These are phyloP conservation scores for Acanthurus tractus DNA, from an alignment of 2,797 vertebrate species.

Conservation along the genomic window DNA sequence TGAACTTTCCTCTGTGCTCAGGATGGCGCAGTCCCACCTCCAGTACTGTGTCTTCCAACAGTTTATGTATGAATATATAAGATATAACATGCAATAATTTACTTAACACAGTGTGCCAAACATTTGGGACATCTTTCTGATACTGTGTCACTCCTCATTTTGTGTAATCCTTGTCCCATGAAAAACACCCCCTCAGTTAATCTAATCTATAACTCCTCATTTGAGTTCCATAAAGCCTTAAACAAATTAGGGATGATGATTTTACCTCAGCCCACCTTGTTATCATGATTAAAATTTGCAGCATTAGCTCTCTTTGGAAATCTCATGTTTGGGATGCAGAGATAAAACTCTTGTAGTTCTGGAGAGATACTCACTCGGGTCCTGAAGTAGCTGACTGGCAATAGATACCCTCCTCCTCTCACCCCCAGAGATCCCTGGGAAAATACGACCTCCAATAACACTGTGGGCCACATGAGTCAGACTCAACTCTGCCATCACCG, in stretches of 20 bases:
- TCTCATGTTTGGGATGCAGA: not conserved
- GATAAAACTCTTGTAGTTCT: not conserved
- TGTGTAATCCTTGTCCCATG: not conserved
- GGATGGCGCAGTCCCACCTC: conserved; percentile 6
- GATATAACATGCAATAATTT: not conserved
- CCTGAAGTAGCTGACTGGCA: conserved; percentile 93
- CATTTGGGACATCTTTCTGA: conserved; percentile 1
- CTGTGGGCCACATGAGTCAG: conserved; percentile 91
- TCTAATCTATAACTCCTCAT: conserved; percentile 10
- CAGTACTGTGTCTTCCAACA: conserved; percentile 12
- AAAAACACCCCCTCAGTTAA: conserved; percentile 1
- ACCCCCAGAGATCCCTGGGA: conserved; percentile 92
- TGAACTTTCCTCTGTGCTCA: conserved; percentile 60
- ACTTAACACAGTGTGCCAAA: not conserved
- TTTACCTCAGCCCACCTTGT: conserved; percentile 12
- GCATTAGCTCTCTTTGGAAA: not conserved
- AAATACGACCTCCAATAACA: conserved; percentile 89
- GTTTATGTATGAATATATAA: conserved; percentile 6
- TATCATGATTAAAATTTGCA: conserved; percentile 24
- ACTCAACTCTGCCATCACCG: conserved; percentile 92
- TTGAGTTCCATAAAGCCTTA: conserved; percentile 8
- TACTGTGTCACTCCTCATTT: conserved; percentile 5
- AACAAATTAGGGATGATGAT: not conserved
- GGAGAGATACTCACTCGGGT: conserved; percentile 91
- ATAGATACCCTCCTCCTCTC: conserved; percentile 95